Base-by-base conservation (phyloP, 2,888 invertebrate species). In the Phortica magna region DNA sequence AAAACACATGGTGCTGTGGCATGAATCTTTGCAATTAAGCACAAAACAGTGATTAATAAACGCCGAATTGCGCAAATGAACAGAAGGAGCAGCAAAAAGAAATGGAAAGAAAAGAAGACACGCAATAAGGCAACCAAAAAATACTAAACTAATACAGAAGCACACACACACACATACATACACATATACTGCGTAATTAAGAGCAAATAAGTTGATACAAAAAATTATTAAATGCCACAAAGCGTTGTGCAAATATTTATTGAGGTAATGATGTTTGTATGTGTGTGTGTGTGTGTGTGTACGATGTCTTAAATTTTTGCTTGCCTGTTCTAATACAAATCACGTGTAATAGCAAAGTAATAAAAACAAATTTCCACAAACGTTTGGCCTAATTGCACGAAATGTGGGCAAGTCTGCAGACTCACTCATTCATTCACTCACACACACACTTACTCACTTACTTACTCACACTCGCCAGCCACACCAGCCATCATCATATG, bases 361-460 rank as follows among this genome's bases (percentile, higher is more conserved):
- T 85, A 85, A 85, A 86, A 81, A 78, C 81, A 84, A 82, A 88
- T 88, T 87, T 85, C 87, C 81, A 81, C 85, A 80, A 85, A 81
- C 80, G 84, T 80, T 88, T 86, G 86, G 73, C 86, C 88, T 82
- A 87, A 85, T 84, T 88, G 83, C 82, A 78, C 79, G 77, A 78
- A 72, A 64, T 75, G 73, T 68, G 74, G 42, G 31, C 55, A 22
- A 31, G 57, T 59, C 7, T 59, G 57, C 57, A 59, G 57, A 59
- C 57, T 59, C 57, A 61, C 10, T 61, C 61, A 61, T 22, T 22
- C 22, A 19, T 19, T 61, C 10, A 7, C 10, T 22, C 31, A 31
- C 61, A 1, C 61, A 61, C 17, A 31, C 22, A 19, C 59, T 19
- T 6, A 7, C 22, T 9, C 6, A 61, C 59, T 10, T 19, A 61